These are phyloP conservation scores for Piliocolobus tephrosceles DNA, from an alignment of 2,113 vertebrate species.

Conservation along the genomic window DNA sequence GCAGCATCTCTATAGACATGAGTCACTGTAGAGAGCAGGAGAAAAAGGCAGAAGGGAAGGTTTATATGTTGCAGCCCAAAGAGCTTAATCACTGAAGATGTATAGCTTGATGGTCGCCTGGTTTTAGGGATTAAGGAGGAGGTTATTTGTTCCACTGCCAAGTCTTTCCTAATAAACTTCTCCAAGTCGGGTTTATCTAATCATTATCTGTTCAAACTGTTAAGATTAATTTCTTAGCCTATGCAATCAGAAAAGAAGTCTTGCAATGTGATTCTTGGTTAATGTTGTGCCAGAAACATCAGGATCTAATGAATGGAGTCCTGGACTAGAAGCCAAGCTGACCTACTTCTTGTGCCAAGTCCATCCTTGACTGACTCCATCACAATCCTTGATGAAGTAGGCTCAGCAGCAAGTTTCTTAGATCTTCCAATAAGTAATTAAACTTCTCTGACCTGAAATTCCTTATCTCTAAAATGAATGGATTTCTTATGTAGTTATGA, in stretches of 20 bases:
- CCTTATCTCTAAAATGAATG: slow-evolving; percentile 45
- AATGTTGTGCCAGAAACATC: slow-evolving; percentile 68
- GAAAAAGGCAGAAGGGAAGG: not conserved
- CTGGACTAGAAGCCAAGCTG: slow-evolving; percentile 14
- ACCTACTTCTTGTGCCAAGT: slow-evolving; percentile 38
- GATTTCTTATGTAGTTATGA: not conserved
- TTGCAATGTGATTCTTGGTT: slow-evolving; percentile 50
- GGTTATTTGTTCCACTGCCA: slow-evolving; percentile 66
- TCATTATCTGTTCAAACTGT: slow-evolving; percentile 66
- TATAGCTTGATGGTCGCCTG: slow-evolving; percentile 70
- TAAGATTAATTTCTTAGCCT: slow-evolving; percentile 67
- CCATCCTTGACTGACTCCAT: not conserved
- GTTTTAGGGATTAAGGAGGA: slow-evolving; percentile 65
- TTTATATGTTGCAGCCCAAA: not conserved
- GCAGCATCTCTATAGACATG: not conserved
- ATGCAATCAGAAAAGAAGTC: slow-evolving; percentile 68
- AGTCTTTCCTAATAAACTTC: slow-evolving; percentile 63
- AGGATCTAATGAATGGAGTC: slow-evolving; percentile 64
- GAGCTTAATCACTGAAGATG: slow-evolving; percentile 33
- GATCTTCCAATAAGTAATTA: slow-evolving; percentile 29
- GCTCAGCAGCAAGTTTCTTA: not conserved
- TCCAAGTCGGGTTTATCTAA: slow-evolving; percentile 49
- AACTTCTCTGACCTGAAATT: slow-evolving; percentile 45
- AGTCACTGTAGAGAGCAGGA: not conserved
- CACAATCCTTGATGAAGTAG: slow-evolving; percentile 44